phyloP scores from a whole-genome alignment of 64 coral and sea anemone species.

The Platygyra sinensis region DNA sequence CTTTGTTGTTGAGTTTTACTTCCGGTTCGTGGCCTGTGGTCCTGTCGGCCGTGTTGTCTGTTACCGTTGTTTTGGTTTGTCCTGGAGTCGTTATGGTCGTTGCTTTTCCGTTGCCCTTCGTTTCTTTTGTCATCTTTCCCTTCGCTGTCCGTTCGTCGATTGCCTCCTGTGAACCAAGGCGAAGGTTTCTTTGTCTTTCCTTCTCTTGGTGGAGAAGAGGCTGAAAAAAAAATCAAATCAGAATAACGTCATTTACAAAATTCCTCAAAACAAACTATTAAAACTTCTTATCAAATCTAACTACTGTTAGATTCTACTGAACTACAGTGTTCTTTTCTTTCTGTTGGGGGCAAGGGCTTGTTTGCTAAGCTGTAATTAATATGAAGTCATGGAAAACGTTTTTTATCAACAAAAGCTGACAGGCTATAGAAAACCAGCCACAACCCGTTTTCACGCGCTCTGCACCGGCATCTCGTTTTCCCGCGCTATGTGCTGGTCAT shows the following conservation, averaged over 20 bases:
- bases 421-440: no score
- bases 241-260: background rate
- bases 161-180: slow-evolving; percentile 66
- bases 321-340: no score
- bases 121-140: slow-evolving; percentile 73
- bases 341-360: no score
- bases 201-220: slow-evolving; percentile 5
- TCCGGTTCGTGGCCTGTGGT: slow-evolving; percentile 29
- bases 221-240: background rate
- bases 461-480: no score
- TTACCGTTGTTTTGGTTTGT: slow-evolving; percentile 42
- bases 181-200: slow-evolving; percentile 51
- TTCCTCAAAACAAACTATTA: background rate
- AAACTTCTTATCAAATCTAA: no score
- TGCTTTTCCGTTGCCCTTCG: background rate
- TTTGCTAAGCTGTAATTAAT: no score
- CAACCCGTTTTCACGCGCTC: no score
- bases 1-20: slow-evolving; percentile 43
- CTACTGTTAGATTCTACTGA: no score
- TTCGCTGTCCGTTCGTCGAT: slow-evolving; percentile 72
- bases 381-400: no score
- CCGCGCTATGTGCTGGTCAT: no score
- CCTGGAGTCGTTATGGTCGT: slow-evolving; percentile 15
- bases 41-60: slow-evolving; percentile 33
- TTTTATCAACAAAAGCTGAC: no score